Base-by-base conservation (phyloP, 2,797 vertebrate genomes). In the Eulemur albifrons region DNA sequence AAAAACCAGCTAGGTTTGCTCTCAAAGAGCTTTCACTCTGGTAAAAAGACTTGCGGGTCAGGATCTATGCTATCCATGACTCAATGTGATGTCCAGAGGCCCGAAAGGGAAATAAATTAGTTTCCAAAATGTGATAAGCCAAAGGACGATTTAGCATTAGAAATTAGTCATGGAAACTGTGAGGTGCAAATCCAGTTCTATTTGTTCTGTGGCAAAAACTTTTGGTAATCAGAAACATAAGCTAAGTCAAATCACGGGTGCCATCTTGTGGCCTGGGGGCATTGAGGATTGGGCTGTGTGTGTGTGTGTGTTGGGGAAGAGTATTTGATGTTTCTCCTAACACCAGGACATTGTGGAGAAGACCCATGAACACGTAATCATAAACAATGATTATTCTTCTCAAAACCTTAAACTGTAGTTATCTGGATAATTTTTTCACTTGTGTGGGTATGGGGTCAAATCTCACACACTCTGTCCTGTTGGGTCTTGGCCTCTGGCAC, bases 331-430 rank as follows among this genome's bases (percentile, higher is more conserved):
- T 59, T 77, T 83, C 67, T 59, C 45, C 50, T 54, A 45, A 90
- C 17, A 57, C 38, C 67, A 50, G 32, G 52, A 18, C 7, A 17
- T 14, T 76, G 13, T 67, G 52, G 57, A 93, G 50, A 85, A 93
- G 54, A 77, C 7, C 52, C 17, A n/a, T 2, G 11, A 80, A 90
- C 27, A 93, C 3, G 84, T 81, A 40, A 84, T 79, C 13, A 70
- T 43, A 94, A 90, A 73, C 3, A 86, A 90, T 89, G 7, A 65
- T 88, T 72, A 75, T 79, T 86, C 43, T 90, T 82, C 50, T 91
- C 43, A 91, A 89, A 96, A 75, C 18, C 38, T 61, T 88, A 88
- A 69, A 70, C 21, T 75, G 0, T 69, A n/a, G 72, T 69, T 57
- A 86, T 79, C 38, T 57, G 32, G 75, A 65, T 21, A 65, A 43